Base-by-base conservation (phyloP, 2,113 vertebrate species). In the Cyprinodon brontotheroides region DNA sequence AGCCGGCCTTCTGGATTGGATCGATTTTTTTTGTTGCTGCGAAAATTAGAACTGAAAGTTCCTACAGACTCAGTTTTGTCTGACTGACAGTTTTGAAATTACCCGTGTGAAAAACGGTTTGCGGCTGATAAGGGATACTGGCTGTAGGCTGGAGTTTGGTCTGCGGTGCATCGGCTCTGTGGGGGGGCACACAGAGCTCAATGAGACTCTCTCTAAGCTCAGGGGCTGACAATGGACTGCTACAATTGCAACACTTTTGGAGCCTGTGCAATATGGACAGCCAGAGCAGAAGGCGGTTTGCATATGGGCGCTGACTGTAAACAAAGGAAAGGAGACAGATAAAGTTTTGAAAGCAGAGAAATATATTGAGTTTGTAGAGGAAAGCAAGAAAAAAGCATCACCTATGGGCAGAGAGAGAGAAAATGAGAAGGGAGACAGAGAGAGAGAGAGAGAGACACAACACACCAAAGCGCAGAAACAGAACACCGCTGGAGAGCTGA, bases 71-170 rank as follows among this genome's bases (percentile, higher is more conserved):
- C 62, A 29, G 62, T n/a, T 22, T 22, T 75, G 60, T 86, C 37
- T n/a, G 64, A 80, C 86, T 84, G 89, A 91, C 90, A 74, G n/a
- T n/a, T n/a, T n/a, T n/a, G n/a, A n/a, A n/a, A n/a, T n/a, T n/a
- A n/a, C n/a, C 86, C 88, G 87, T 75, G 74, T 90, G 85, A 89
- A 90, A 89, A 80, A 75, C 85, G 80, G 78, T 82, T 83, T 48
- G 61, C n/a, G n/a, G 65, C 81, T 88, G 84, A 90, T 86, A 80
- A 84, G 70, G 78, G 79, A 75, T 86, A n/a, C 68, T 15, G 76
- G 82, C 79, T 63, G 15, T n/a, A n/a, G 77, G 86, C 37, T 71
- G 61, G 83, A 86, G 65, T 78, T 73, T 77, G 81, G 72, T 79
- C 60, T 81, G 68, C 37, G 65, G 78, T 77, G 81, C 64, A 72